Evolutionary conservation across 2,888 invertebrate species (phyloP).

Genomic region (Brachypterus glaber): DNA sequence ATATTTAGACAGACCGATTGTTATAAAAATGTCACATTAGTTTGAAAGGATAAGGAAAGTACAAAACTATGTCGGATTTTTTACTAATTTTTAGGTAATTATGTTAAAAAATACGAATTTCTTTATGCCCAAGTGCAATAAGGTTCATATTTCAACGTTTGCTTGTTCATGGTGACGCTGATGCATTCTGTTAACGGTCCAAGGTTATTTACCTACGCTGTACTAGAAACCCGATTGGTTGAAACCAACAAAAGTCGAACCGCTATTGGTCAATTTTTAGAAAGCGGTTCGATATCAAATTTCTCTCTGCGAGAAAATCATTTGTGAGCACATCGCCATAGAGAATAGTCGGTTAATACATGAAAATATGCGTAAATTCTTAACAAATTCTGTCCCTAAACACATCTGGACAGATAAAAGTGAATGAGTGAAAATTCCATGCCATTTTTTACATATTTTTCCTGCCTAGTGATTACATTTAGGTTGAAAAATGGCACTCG

Average conservation of each 20-base stretch:
- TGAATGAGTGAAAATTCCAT: slow-evolving; percentile 42
- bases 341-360: slow-evolving; percentile 41
- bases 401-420: slow-evolving; percentile 40
- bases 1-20: too few species aligned
- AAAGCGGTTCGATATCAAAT: slow-evolving; percentile 31
- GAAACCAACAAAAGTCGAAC: slow-evolving; percentile 18
- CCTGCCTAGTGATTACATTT: slow-evolving; percentile 41
- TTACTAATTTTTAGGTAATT: neutral
- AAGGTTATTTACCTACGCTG: slow-evolving; percentile 25
- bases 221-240: slow-evolving; percentile 26
- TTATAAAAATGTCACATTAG: slow-evolving; percentile 9
- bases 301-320: slow-evolving; percentile 32
- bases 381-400: slow-evolving; percentile 37
- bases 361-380: slow-evolving; percentile 40
- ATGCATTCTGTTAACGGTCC: neutral
- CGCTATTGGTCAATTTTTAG: slow-evolving; percentile 29
- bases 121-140: too few species aligned
- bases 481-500: slow-evolving; percentile 41
- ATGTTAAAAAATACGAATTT: neutral
- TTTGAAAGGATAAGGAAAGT: slow-evolving; percentile 10
- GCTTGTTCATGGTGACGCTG: neutral
- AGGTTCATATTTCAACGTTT: neutral
- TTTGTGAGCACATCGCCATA: slow-evolving; percentile 43
- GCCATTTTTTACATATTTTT: slow-evolving; percentile 39
- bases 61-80: neutral